These are phyloP conservation scores for Apolygus lucorum DNA, from an alignment of 1,140 invertebrate genomes.

Conservation along the genomic window DNA sequence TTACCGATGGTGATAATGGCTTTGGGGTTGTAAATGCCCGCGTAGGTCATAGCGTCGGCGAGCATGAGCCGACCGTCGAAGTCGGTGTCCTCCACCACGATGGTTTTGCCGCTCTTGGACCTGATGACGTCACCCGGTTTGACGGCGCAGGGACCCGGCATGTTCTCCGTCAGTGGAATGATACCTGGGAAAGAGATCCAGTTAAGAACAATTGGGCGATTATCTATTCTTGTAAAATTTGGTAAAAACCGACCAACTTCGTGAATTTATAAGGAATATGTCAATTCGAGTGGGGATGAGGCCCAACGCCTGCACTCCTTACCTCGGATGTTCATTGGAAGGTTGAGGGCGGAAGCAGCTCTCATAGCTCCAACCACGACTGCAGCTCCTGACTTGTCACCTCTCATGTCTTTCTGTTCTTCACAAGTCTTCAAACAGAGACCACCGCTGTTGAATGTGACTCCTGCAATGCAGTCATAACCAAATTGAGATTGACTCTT, in stretches of 20 bases:
- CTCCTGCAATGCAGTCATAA: slow-evolving; percentile 50
- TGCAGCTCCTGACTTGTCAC: slow-evolving; percentile 83
- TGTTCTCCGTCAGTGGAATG: slow-evolving; percentile 78
- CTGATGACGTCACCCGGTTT: slow-evolving; percentile 81
- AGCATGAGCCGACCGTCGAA: slow-evolving; percentile 54
- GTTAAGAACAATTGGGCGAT: too few species aligned
- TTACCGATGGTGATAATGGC: slow-evolving; percentile 55
- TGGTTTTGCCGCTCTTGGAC: slow-evolving; percentile 68
- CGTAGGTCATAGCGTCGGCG: slow-evolving; percentile 54
- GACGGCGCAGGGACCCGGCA: slow-evolving; percentile 69
- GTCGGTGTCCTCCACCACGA: slow-evolving; percentile 56
- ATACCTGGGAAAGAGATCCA: slow-evolving; percentile 45
- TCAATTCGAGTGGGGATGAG: too few species aligned
- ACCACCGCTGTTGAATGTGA: slow-evolving; percentile 83
- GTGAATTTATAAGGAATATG: too few species aligned
- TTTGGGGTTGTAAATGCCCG: slow-evolving; percentile 48
- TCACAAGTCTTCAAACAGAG: slow-evolving; percentile 68
- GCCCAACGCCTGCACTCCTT: too few species aligned
- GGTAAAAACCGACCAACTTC: too few species aligned
- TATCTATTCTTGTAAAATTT: too few species aligned
- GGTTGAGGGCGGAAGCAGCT: slow-evolving; percentile 55
- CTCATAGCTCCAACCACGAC: slow-evolving; percentile 60
- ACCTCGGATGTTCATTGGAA: slow-evolving; percentile 65
- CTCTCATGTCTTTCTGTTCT: slow-evolving; percentile 72
- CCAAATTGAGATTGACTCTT: too few species aligned